Evolutionary conservation across 1,140 invertebrate species (phyloP).

Genomic region (Capitella teleta): DNA sequence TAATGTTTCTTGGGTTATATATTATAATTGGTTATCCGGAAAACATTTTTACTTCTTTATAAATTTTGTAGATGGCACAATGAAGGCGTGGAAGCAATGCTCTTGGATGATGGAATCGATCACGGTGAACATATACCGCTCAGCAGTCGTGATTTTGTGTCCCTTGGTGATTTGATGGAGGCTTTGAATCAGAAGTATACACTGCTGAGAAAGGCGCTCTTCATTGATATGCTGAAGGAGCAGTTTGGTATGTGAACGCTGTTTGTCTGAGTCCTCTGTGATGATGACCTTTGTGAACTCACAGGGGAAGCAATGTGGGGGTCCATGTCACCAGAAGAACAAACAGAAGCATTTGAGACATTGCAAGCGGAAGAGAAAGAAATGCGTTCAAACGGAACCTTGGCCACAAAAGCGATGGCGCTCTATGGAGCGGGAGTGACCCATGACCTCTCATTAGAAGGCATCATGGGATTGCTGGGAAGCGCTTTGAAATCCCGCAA

Average conservation of each 20-base stretch:
- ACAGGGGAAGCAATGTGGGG: constrained; percentile 9
- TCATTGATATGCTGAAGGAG: constrained; percentile 23
- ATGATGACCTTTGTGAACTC: background rate
- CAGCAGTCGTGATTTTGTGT: constrained; percentile 18
- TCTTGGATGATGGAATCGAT: constrained; percentile 29
- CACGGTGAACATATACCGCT: constrained; percentile 14
- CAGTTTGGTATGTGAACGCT: constrained; percentile 18
- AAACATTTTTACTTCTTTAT: background rate
- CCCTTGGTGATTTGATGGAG: constrained; percentile 20
- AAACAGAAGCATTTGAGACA: constrained; percentile 19
- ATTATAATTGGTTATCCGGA: background rate
- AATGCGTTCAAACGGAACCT: constrained; percentile 11
- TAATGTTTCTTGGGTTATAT: background rate
- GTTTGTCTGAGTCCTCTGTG: background rate
- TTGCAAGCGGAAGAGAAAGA: constrained; percentile 18
- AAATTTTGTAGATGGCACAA: constrained; percentile 22
- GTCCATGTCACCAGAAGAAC: constrained; percentile 17
- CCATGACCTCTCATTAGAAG: constrained; percentile 4
- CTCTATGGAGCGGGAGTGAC: constrained; percentile 6
- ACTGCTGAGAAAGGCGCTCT: constrained; percentile 20
- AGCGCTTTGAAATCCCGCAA: no score
- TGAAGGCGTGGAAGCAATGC: constrained; percentile 25
- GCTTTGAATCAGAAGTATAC: constrained; percentile 28
- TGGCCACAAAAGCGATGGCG: background rate
- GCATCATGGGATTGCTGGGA: constrained; percentile 24